These are phyloP conservation scores for Napeogenes sylphis DNA, from an alignment of 2,888 invertebrate species.

Conservation along the genomic window DNA sequence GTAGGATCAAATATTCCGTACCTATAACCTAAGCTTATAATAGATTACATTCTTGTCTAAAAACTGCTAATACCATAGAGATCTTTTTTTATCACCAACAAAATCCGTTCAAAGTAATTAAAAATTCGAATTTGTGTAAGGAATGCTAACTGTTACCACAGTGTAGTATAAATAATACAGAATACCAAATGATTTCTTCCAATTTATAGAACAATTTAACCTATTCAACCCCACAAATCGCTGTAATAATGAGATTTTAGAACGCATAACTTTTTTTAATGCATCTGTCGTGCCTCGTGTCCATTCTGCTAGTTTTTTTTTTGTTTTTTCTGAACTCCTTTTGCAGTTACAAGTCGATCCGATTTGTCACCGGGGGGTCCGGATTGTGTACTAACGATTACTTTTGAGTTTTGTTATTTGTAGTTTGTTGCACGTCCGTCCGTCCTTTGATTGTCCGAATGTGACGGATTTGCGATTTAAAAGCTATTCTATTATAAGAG, in stretches of 20 bases:
- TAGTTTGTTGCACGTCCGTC: conserved; percentile 49
- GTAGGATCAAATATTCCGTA: too few species aligned
- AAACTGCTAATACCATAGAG: too few species aligned
- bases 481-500: conserved; percentile 42
- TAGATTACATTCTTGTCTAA: too few species aligned
- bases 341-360: conserved; percentile 60
- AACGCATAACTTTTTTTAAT: conserved; percentile 47
- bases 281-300: conserved; percentile 73
- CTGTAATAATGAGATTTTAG: conserved; percentile 56
- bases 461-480: conserved; percentile 66
- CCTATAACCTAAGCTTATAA: too few species aligned
- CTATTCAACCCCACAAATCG: conserved; percentile 46
- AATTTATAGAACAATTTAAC: conserved; percentile 52
- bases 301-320: conserved; percentile 52
- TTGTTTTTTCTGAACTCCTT: conserved; percentile 48
- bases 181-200: conserved; percentile 24
- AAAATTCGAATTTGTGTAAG: too few species aligned
- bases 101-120: too few species aligned
- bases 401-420: conserved; percentile 59
- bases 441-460: conserved; percentile 64
- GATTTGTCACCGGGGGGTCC: conserved; percentile 69
- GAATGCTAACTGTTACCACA: too few species aligned
- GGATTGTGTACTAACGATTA: conserved; percentile 62
- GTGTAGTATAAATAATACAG: too few species aligned
- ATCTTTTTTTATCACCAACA: too few species aligned